Percentiles rank a stretch among this genome's conserved stretches.
These are phyloP conservation scores for Gymnoscopelus braueri DNA, from an alignment of 2,797 vertebrate species.

Conservation along the genomic window DNA sequence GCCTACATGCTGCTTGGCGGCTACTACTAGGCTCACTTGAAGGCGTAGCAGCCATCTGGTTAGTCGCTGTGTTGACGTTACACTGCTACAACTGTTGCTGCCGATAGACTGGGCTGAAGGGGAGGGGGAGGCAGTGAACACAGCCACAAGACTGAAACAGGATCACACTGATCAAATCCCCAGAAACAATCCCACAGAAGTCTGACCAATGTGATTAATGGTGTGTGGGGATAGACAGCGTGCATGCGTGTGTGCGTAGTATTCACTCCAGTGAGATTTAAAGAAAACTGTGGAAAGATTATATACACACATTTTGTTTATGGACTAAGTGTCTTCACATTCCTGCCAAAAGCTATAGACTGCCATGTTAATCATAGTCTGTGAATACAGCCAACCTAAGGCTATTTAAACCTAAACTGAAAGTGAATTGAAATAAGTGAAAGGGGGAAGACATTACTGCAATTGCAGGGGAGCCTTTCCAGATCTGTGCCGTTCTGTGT, in stretches of 20 bases:
- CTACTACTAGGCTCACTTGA: too few relatives aligned
- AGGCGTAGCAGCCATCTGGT: too few relatives aligned
- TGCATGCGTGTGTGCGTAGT: constrained; percentile 53
- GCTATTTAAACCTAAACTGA: constrained; percentile 75
- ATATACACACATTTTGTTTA: constrained; percentile 64
- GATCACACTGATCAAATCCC: too few relatives aligned
- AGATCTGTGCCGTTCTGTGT: constrained; percentile 53
- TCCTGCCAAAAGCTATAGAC: constrained; percentile 70
- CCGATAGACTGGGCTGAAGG: too few relatives aligned
- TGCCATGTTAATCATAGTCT: constrained; percentile 74
- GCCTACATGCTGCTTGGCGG: too few relatives aligned
- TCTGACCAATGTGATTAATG: too few relatives aligned
- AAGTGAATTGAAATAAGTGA: constrained; percentile 74
- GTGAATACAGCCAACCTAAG: constrained; percentile 77
- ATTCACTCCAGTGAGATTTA: constrained; percentile 82
- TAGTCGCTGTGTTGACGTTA: too few relatives aligned
- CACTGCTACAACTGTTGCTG: too few relatives aligned
- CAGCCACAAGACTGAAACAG: too few relatives aligned
- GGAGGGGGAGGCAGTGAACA: too few relatives aligned
- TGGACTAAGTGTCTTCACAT: constrained; percentile 67
- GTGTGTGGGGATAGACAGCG: constrained; percentile 31
- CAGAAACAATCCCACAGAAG: too few relatives aligned
- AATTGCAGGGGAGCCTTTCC: constrained; percentile 71
- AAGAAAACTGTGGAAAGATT: constrained; percentile 41
- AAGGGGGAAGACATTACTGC: constrained; percentile 72